Evolutionary conservation across 2,113 vertebrate species (phyloP).

Genomic region (Hydrochoerus hydrochaeris): DNA sequence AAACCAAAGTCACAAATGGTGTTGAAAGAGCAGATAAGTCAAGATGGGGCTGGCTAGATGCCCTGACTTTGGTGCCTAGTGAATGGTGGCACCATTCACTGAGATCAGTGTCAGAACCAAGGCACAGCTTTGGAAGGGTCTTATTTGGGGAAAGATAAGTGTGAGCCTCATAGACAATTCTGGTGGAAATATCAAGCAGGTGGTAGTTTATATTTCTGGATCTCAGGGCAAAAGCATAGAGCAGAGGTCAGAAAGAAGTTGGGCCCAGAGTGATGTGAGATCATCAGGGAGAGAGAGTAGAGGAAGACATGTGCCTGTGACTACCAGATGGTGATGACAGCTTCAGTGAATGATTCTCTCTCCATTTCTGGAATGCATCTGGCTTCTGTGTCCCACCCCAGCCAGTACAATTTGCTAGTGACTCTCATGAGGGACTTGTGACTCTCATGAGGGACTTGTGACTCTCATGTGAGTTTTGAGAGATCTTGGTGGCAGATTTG

Average conservation of each 20-base stretch:
- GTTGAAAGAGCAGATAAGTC: background rate
- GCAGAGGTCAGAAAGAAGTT: background rate
- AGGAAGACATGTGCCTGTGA: background rate
- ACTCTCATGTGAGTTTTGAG: background rate
- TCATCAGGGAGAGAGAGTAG: background rate
- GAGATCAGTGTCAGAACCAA: background rate
- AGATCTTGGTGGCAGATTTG: background rate
- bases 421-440: background rate
- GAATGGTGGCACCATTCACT: background rate
- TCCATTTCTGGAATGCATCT: background rate
- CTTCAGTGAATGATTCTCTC: background rate
- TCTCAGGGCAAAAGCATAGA: conserved; percentile 17
- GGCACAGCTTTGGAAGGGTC: background rate
- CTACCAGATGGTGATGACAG: background rate
- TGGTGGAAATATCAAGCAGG: background rate
- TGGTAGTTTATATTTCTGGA: background rate
- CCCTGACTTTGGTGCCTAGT: background rate
- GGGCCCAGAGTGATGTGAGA: background rate
- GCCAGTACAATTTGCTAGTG: background rate
- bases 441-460: background rate
- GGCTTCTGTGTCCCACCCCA: background rate
- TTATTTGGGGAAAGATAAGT: background rate
- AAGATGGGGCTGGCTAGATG: background rate
- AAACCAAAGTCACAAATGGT: background rate
- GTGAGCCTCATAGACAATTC: background rate